Evolutionary conservation across 2,888 invertebrate species (phyloP), one percentile per base, ranked within the genome.

Genomic region (Beris morrisii): DNA sequence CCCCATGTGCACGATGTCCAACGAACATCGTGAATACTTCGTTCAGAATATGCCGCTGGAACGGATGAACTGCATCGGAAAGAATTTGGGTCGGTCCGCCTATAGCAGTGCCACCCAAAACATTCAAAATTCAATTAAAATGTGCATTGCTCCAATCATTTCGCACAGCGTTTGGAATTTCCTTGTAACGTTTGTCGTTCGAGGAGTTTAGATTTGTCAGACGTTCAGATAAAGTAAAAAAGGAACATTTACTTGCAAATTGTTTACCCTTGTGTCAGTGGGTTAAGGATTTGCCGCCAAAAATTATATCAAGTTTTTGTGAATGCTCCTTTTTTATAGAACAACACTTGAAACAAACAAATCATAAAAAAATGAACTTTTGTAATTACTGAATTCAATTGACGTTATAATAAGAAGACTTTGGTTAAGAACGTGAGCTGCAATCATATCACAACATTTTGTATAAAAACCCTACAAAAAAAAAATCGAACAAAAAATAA

Each of bases 21-120:
- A 84, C 73, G 92, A 93, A 76, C 91, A 92, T 77, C 85, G 92
- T 38, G 93, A 93, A 78, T 93, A 92, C 81, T 88, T 86, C 75
- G 87, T 93, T 67, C 90, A 91, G 75, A 88, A 87, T 77, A 87
- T 93, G 84, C 93, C 93, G 0, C 82, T 91, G 69, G 91, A 91
- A 72, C 87, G 88, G 77, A 92, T 93, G 92, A 89, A 88, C 76
- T 93, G 93, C 82, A 88, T 88, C 70, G 87, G 90, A 74, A 89
- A 90, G 66, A 76, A 76, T 74, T 73, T 76, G 46, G 71, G 64
- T 30, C 70, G 68, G 13, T 67, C 52, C 67, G 76, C 63, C 22
- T 67, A 68, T 70, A 76, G 76, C 74, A 56, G 66, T 44, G 66
- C 50, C 7, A 56, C 56, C 4, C 61, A 61, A 38, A 50, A 50